Base-by-base conservation (phyloP, 2,113 vertebrate genomes). In the Sardina pilchardus region DNA sequence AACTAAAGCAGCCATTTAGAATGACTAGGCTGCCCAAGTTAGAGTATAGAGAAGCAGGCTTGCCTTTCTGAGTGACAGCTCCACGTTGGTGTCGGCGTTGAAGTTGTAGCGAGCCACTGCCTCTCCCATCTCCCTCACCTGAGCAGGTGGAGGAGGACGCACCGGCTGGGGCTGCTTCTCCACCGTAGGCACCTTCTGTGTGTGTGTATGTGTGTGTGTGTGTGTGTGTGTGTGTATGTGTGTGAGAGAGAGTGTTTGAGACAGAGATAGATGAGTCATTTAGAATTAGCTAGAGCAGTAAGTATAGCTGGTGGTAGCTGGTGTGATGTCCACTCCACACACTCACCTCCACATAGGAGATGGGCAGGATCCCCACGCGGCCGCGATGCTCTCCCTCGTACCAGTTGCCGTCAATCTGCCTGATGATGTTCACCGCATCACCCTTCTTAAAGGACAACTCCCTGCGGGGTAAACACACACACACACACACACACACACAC, bases 371-470 rank as follows among this genome's bases (percentile, higher is more conserved):
- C 89, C 97, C 97, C 85, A 97, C 94, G 92, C 93, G 93, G 82
- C 96, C 97, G 0, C 92, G 92, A 44, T 95, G 94, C 80, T 97
- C 97, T 86, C 97, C 97, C 87, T 97, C 97, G 87, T 95, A 97
- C 97, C 97, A 97, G 91, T 97, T 97, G 87, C 96, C 95, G 93
- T 97, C 97, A 78, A 97, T 95, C 92, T 96, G 96, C 92, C 97
- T 96, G 94, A 95, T 95, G 93, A 97, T 95, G 90, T 96, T 95
- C 89, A 97, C 93, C 14, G 95, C 96, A 81, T 97, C 96, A 87
- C 97, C 97, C 94, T 97, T 97, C 92, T 95, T 97, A 93, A 97
- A 96, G 3, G 96, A 95, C 90, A 97, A 92, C 91, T 97, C 97
- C 92, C 97, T 97, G 95, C 19, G 94, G 12, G 50, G 0, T 2